These are phyloP conservation scores for Cryptotermes secundus DNA, from an alignment of 1,140 invertebrate genomes.

Conservation along the genomic window DNA sequence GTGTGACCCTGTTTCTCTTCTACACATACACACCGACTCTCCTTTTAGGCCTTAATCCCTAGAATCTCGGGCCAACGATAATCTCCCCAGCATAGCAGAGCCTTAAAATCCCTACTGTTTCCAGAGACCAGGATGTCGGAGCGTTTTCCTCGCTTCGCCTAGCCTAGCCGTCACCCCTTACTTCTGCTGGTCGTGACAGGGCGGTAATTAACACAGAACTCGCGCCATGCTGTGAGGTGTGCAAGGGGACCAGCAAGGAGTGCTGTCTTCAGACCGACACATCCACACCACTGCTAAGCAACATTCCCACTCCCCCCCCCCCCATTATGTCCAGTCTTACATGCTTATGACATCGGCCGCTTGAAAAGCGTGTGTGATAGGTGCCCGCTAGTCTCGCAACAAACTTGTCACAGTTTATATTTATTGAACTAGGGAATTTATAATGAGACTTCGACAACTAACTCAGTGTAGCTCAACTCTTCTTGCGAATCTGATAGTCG, in stretches of 20 bases:
- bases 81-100: neutral
- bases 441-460: too few relatives aligned
- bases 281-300: neutral
- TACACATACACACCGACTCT: neutral
- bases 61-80: constrained; percentile 7
- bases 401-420: too few relatives aligned
- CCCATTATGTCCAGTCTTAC: constrained; percentile 1
- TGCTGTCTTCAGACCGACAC: neutral
- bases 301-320: neutral
- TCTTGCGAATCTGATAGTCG: too few relatives aligned
- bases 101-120: neutral
- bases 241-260: neutral
- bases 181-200: constrained; percentile 16
- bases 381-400: too few relatives aligned
- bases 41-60: constrained; percentile 9
- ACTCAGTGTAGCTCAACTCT: too few relatives aligned
- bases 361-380: neutral
- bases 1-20: neutral
- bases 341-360: neutral
- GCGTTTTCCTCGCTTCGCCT: neutral
- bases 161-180: neutral
- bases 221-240: neutral
- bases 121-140: neutral
- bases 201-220: constrained; percentile 2
- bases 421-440: too few relatives aligned